Conservation (phyloP, 2,888 invertebrate genomes). For the Ormyrus nitidulus region DNA sequence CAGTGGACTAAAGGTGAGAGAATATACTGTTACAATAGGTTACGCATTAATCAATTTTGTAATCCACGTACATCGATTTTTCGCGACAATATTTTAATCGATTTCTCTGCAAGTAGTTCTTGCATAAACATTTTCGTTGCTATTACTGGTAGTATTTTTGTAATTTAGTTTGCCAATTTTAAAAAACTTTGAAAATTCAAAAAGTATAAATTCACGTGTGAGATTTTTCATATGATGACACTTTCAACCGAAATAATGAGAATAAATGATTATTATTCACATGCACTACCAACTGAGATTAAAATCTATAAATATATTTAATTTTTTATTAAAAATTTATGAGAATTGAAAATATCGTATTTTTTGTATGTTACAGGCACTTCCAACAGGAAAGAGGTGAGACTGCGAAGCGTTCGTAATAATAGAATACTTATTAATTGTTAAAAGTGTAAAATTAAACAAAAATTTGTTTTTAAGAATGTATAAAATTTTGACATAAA, state of each 20-base stretch:
- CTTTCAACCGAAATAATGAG: constrained; percentile 53
- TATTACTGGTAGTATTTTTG: constrained; percentile 27
- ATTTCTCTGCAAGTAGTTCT: background rate
- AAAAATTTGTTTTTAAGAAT: constrained; percentile 39
- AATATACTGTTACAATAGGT: constrained; percentile 14
- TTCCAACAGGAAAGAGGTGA: constrained; percentile 51
- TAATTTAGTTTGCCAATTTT: background rate
- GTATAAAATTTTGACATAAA: constrained; percentile 48
- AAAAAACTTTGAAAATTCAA: background rate
- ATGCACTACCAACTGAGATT: constrained; percentile 59
- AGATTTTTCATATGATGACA: constrained; percentile 55
- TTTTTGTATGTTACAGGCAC: constrained; percentile 52
- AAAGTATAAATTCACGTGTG: constrained; percentile 21
- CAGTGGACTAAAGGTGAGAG: constrained; percentile 38
- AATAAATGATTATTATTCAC: constrained; percentile 56
- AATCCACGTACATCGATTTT: constrained; percentile 49
- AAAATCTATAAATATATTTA: background rate
- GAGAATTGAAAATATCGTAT: constrained; percentile 18
- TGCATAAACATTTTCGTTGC: background rate
- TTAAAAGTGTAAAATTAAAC: constrained; percentile 44
- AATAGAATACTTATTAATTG: constrained; percentile 50
- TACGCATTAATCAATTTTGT: constrained; percentile 37
- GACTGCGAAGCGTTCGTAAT: constrained; percentile 53
- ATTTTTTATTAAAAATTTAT: background rate
- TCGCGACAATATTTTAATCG: background rate